Percentiles rank a stretch among this genome's conserved stretches.
Conservation (phyloP, 1,140 invertebrate species). For the Notospermus geniculatus region DNA sequence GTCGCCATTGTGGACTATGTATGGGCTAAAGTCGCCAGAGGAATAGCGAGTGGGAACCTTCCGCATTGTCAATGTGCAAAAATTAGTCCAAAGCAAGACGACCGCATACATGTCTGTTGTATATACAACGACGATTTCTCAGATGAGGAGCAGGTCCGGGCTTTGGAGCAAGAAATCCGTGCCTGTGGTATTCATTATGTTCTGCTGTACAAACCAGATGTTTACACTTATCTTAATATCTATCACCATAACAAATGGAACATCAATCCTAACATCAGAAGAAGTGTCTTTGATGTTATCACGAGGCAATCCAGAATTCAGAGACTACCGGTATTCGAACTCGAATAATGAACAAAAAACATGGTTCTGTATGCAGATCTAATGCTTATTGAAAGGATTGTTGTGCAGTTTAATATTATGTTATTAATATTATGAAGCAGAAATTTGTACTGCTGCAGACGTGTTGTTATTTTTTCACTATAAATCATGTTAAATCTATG, state of each 20-base stretch:
- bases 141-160: conserved; percentile 23
- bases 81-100: conserved; percentile 10
- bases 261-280: conserved; percentile 21
- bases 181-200: conserved; percentile 24
- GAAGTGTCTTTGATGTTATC: conserved; percentile 24
- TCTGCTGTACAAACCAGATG: conserved; percentile 29
- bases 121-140: conserved; percentile 27
- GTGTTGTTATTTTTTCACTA: too few relatives aligned
- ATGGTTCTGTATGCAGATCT: too few relatives aligned
- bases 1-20: conserved; percentile 27
- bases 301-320: background rate
- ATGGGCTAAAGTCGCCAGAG: conserved; percentile 25
- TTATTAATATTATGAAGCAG: too few relatives aligned
- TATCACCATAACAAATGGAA: conserved; percentile 25
- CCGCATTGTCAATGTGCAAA: conserved; percentile 6
- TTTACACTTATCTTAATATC: conserved; percentile 26
- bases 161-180: conserved; percentile 21
- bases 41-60: conserved; percentile 17
- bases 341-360: too few relatives aligned
- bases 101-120: conserved; percentile 21
- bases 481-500: too few relatives aligned
- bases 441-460: too few relatives aligned
- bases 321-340: too few relatives aligned
- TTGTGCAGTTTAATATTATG: too few relatives aligned
- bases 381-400: too few relatives aligned